Percentiles rank a stretch among this genome's conserved stretches.
phyloP scores from a whole-genome alignment of 2,888 invertebrate species.

The Tinea pellionella region DNA sequence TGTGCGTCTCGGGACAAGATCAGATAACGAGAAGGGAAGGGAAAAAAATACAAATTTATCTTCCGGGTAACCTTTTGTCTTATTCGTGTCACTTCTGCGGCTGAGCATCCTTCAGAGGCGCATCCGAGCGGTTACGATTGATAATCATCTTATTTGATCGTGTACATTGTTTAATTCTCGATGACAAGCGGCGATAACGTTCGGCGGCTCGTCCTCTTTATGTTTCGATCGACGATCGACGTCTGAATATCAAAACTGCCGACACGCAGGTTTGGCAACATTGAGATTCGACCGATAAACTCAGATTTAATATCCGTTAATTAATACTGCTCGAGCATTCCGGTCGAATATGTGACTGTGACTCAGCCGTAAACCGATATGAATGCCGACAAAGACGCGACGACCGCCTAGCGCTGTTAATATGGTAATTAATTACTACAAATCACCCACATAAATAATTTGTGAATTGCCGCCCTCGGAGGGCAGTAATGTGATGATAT shows the following conservation, averaged over 20 bases:
- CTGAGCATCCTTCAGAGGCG: slow-evolving; percentile 24
- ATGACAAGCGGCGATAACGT: slow-evolving; percentile 60
- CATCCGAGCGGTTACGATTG: slow-evolving; percentile 25
- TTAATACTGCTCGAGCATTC: slow-evolving; percentile 64
- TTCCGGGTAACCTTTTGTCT: slow-evolving; percentile 23
- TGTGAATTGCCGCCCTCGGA: slow-evolving; percentile 31
- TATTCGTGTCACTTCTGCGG: slow-evolving; percentile 25
- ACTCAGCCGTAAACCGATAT: slow-evolving; percentile 56
- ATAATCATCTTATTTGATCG: slow-evolving; percentile 57
- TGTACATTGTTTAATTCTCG: slow-evolving; percentile 59
- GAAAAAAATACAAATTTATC: slow-evolving; percentile 14
- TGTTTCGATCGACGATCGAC: slow-evolving; percentile 35
- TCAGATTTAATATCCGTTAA: slow-evolving; percentile 67
- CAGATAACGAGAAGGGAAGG: neutral
- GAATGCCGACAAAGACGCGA: slow-evolving; percentile 56
- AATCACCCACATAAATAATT: slow-evolving; percentile 55
- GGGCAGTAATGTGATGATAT: neutral
- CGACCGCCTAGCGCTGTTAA: slow-evolving; percentile 58
- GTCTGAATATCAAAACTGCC: slow-evolving; percentile 48
- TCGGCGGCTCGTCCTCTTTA: slow-evolving; percentile 36
- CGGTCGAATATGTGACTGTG: slow-evolving; percentile 56
- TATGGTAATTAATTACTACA: slow-evolving; percentile 66
- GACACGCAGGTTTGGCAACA: slow-evolving; percentile 62
- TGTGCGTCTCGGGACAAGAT: neutral
- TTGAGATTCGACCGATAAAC: slow-evolving; percentile 63